Evolutionary conservation across 2,113 vertebrate species (phyloP).

Genomic region (Meles meles): DNA sequence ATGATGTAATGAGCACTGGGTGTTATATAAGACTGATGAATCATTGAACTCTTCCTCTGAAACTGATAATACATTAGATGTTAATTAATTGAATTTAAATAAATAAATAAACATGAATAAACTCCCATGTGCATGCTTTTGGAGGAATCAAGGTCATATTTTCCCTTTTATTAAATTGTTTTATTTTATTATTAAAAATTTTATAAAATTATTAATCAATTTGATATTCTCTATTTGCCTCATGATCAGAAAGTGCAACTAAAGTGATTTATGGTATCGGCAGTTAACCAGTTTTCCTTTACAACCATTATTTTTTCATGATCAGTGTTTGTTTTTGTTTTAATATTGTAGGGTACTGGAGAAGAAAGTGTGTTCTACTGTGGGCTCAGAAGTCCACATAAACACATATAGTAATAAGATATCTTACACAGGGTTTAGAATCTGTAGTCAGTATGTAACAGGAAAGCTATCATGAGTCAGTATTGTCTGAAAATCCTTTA

Average conservation of each 20-base stretch:
- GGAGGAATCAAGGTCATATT: neutral
- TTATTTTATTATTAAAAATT: too few relatives aligned
- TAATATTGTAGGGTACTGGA: neutral
- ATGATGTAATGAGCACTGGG: neutral
- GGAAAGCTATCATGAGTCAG: neutral
- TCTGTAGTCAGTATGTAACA: neutral
- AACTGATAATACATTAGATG: neutral
- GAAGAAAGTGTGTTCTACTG: neutral
- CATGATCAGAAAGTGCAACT: neutral
- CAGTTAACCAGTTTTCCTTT: neutral
- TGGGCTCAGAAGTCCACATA: neutral
- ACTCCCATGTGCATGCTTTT: neutral
- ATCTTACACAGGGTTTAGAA: neutral
- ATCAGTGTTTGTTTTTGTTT: neutral
- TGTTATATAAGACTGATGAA: neutral
- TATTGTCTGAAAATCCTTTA: neutral
- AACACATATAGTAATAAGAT: neutral
- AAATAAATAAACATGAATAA: neutral
- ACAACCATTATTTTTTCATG: neutral
- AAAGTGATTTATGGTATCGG: neutral
- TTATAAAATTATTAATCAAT: neutral
- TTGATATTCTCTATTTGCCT: neutral
- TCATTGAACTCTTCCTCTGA: neutral
- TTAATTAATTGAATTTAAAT: neutral
- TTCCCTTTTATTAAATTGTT: neutral